These are phyloP conservation scores for Dolichallabes microphthalmus DNA, from an alignment of 2,113 vertebrate genomes.

Conservation along the genomic window DNA sequence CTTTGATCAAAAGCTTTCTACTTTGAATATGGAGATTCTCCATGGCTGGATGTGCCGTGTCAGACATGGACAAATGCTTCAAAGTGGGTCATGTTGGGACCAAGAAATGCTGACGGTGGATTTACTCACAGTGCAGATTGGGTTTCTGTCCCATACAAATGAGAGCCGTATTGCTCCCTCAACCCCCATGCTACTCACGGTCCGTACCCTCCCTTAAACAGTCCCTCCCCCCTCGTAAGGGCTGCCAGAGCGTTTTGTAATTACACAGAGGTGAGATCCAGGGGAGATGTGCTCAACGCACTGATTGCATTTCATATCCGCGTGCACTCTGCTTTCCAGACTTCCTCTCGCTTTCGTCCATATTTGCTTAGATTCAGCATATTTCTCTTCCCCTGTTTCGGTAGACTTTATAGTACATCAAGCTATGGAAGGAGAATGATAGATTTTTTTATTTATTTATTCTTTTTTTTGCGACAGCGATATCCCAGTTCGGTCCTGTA, in stretches of 20 bases:
- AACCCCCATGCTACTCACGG: constrained; percentile 5
- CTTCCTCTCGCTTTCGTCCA: neutral
- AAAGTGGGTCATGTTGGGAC: constrained; percentile 14
- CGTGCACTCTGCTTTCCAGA: constrained; percentile 26
- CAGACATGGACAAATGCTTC: neutral
- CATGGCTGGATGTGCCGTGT: constrained; percentile 1
- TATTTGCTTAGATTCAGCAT: constrained; percentile 1
- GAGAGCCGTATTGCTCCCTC: constrained; percentile 37
- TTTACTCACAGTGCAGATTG: neutral
- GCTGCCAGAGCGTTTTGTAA: constrained; percentile 68
- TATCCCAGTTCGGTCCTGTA: neutral
- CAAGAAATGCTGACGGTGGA: constrained; percentile 12
- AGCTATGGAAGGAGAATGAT: neutral
- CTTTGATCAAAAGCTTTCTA: neutral
- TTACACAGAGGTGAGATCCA: constrained; percentile 77
- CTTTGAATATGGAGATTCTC: neutral
- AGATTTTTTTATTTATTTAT: neutral
- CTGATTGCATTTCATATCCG: constrained; percentile 74
- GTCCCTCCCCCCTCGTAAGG: constrained; percentile 55
- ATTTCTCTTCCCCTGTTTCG: neutral
- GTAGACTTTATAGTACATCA: neutral
- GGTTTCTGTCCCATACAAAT: constrained; percentile 8
- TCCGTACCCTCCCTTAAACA: constrained; percentile 37
- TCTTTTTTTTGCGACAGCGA: neutral
- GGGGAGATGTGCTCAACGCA: constrained; percentile 66